Base-by-base conservation (phyloP, 2,797 vertebrate genomes). In the Moxostoma hubbsi region DNA sequence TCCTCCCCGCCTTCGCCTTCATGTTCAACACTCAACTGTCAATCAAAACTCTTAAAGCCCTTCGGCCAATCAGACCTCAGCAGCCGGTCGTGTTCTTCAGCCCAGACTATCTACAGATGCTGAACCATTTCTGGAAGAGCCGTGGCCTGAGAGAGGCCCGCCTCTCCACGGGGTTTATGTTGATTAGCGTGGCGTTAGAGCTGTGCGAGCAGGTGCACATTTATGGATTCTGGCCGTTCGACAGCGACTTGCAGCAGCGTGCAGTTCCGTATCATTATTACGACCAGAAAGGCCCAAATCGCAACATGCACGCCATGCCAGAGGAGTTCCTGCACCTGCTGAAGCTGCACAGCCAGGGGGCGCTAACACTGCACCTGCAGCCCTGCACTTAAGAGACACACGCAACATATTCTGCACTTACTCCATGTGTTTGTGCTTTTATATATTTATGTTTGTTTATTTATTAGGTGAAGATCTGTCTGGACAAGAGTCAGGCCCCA, bases 211-310 rank as follows among this genome's bases (percentile, higher is more conserved):
- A 64, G 0, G 73, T 89, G 54, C 74, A 79, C 7, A 79, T 88
- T 7, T 90, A 89, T 0, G 89, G 89, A 2, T 90, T 89, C 51
- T 89, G 89, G 88, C 89, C 87, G 0, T 90, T 89, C 11, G 10
- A 0, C 0, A 7, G 9, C 1, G 75, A 80, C 65, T 51, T 83
- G 6, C 12, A 53, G 5, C 36, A 62, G 0, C 11, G 11, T 5
- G 9, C 9, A 0, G 12, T 89, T 0, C 18, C 5, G 0, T 80
- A 87, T n/a, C 89, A 90, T 59, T 90, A 90, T 61, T 89, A 81
- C 0, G 84, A 90, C 7, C 16, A 84, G 6, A 10, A 0, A 6
- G 0, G 1, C 13, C 62, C 85, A 0, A 49, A 49, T 0, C 12
- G 0, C 0, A 3, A 9, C 0, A 0, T 75, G 1, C 89, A 90